These are phyloP conservation scores for Steinernema carpocapsae DNA, from an alignment of 2,888 invertebrate species.

Conservation along the genomic window DNA sequence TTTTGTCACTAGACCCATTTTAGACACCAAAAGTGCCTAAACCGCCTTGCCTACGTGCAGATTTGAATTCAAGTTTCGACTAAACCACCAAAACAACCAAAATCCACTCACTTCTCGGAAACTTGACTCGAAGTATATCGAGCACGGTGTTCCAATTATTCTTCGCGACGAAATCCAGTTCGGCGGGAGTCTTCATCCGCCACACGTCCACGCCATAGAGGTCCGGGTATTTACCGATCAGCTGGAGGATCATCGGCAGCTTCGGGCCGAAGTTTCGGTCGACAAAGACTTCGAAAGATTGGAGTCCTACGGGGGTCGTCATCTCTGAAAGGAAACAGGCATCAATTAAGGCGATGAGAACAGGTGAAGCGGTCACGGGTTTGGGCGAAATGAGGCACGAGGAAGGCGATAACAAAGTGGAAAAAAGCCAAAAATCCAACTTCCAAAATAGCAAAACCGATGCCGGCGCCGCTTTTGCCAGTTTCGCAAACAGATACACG, in stretches of 20 bases:
- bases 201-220: neutral
- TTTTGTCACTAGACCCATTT: too few relatives aligned
- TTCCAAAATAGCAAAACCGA: too few relatives aligned
- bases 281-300: neutral
- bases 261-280: neutral
- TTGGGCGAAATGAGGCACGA: too few relatives aligned
- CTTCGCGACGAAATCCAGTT: constrained; percentile 1
- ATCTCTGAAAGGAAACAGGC: neutral
- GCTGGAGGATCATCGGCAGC: neutral
- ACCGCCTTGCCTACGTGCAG: too few relatives aligned
- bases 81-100: neutral
- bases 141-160: neutral
- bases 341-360: too few relatives aligned
- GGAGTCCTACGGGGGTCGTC: neutral
- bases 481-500: too few relatives aligned
- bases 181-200: neutral
- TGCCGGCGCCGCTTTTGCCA: too few relatives aligned
- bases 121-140: neutral
- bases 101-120: neutral
- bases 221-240: constrained; percentile 11
- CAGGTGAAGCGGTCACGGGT: too few relatives aligned
- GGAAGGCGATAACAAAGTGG: too few relatives aligned
- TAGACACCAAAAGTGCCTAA: too few relatives aligned
- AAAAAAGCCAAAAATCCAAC: too few relatives aligned
- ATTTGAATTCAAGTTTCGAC: too few relatives aligned